Evolutionary conservation across 2,888 invertebrate genomes (phyloP), one percentile per base, ranked within the genome.

Genomic region (Formica aserva): DNA sequence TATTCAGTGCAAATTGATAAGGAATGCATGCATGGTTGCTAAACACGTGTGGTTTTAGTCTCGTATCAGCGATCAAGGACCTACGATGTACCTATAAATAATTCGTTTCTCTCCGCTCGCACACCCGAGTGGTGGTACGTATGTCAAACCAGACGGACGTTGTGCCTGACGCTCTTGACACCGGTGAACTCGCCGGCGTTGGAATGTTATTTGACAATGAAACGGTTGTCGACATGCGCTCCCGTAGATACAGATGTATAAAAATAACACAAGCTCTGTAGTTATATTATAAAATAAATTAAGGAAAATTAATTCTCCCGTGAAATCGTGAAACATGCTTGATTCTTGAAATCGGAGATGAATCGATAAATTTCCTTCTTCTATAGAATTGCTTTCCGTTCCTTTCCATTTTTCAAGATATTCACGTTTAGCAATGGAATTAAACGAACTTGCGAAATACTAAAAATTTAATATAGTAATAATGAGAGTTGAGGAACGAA

Each of bases 51-150:
- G 69, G 45, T 69, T 45, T 69, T 13, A 35, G 38, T 77, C 67
- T 22, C 55, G 22, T 41, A 18, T 8, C 22, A 65, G 85, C 91
- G 91, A 93, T 93, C 92, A 93, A 93, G 93, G 92, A 91, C 91
- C 85, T 67, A 65, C 78, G 67, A 71, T 69, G 60, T 41, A 83
- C 91, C 93, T 93, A 93, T 92, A 93, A 93, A 93, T 93, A 93
- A 93, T 92, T 87, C 87, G 85, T 91, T 87, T 85, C 87, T 89
- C 83, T 60, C 60, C 41, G 22, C 41, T 35, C 32, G 8, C 15
- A 57, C 57, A 72, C 65, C 15, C 45, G 81, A 85, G 67, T 83
- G 86, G 81, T 77, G 55, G 85, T 77, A 41, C 66, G 74, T n/a
- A 55, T 82, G 63, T 83, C 77, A 72, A 65, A 67, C 32, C 76